Conservation (phyloP, 2,797 vertebrate species). For the Benthosema pterotum region DNA sequence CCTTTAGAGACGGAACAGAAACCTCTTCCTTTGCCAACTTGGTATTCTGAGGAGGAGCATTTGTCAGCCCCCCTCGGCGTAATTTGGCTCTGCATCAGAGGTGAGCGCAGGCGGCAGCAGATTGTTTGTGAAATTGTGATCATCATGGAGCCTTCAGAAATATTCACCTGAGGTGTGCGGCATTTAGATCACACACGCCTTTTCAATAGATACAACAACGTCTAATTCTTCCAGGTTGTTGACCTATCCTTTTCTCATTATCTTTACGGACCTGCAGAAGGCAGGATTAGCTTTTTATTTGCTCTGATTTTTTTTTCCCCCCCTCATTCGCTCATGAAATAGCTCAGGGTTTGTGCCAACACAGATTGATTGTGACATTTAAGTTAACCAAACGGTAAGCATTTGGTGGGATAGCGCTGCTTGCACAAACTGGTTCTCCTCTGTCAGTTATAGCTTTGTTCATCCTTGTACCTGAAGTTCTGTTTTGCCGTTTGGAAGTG, state of each 20-base stretch:
- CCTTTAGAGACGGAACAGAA: constrained; percentile 39
- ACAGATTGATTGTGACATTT: constrained; percentile 28
- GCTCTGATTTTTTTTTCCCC: constrained; percentile 13
- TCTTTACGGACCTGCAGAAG: constrained; percentile 40
- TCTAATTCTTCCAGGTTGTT: constrained; percentile 41
- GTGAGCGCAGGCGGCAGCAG: constrained; percentile 38
- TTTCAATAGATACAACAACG: constrained; percentile 30
- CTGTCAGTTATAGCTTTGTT: constrained; percentile 13
- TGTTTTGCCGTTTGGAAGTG: not conserved
- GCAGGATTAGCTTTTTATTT: constrained; percentile 50
- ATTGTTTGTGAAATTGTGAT: constrained; percentile 5
- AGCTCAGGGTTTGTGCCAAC: constrained; percentile 30
- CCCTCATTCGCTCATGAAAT: constrained; percentile 17
- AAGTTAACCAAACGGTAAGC: constrained; percentile 38
- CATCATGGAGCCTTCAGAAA: not conserved
- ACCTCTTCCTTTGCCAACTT: constrained; percentile 40
- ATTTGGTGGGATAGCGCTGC: constrained; percentile 34
- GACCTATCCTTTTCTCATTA: constrained; percentile 17
- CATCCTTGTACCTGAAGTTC: not conserved
- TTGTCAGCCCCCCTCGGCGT: constrained; percentile 28
- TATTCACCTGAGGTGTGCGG: not conserved
- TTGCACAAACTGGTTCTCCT: not conserved
- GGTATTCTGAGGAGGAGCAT: constrained; percentile 51
- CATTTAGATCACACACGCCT: no score
- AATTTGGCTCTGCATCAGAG: constrained; percentile 47